Percentiles rank a stretch among this genome's conserved stretches.
These are phyloP conservation scores for Chondrilla cf. caribensis DNA, from an alignment of 37 sponge, comb jelly and placozoan species.

Conservation along the genomic window DNA sequence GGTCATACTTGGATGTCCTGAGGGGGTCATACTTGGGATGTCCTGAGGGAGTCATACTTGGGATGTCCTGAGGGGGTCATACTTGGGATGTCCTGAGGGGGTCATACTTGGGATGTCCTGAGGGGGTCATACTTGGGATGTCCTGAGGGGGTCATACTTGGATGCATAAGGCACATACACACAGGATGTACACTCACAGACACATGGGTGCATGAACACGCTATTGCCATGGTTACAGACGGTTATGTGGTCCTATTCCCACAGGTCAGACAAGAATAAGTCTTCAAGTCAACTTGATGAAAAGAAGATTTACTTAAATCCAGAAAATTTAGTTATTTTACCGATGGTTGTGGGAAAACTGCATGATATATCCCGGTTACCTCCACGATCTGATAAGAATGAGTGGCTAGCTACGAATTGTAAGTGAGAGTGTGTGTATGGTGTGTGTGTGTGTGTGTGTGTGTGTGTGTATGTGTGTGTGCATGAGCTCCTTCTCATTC, in stretches of 20 bases:
- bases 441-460: conserved; percentile 29
- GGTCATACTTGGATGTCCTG: too few relatives aligned
- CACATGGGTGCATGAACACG: too few relatives aligned
- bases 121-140: too few relatives aligned
- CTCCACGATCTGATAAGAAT: conserved; percentile 48
- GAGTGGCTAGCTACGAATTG: conserved; percentile 91
- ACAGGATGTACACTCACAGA: too few relatives aligned
- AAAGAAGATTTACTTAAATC: conserved; percentile 49
- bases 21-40: too few relatives aligned
- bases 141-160: too few relatives aligned
- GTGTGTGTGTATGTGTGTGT: neutral
- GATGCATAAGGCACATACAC: too few relatives aligned
- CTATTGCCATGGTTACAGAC: too few relatives aligned
- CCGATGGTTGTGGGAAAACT: conserved; percentile 56
- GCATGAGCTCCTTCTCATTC: neutral
- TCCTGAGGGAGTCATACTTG: too few relatives aligned
- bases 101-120: too few relatives aligned
- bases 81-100: too few relatives aligned
- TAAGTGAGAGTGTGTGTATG: conserved; percentile 38
- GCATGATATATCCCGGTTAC: conserved; percentile 44
- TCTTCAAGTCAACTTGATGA: conserved; percentile 31
- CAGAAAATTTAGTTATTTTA: conserved; percentile 34
- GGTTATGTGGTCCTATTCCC: neutral
- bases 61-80: too few relatives aligned
- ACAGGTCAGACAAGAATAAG: conserved; percentile 11